Percentiles rank a stretch among this genome's conserved stretches.
Conservation (phyloP, 2,888 invertebrate species). For the Drosophila paranaensis region DNA sequence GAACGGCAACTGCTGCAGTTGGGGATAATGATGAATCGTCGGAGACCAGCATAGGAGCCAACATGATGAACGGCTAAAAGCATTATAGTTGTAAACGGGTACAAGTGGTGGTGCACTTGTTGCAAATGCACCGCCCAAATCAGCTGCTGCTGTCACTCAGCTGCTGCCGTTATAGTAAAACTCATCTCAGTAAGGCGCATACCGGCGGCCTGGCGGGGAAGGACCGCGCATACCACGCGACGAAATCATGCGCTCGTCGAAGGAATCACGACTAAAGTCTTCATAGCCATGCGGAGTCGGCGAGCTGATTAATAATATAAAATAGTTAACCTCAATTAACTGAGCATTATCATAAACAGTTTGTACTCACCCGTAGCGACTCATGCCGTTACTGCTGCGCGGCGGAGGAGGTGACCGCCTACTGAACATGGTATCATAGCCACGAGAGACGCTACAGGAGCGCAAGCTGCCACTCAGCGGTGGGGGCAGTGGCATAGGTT, state of each 20-base stretch:
- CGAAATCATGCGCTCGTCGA: slow-evolving; percentile 90
- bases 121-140: slow-evolving; percentile 37
- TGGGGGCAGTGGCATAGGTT: slow-evolving; percentile 92
- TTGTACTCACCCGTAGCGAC: slow-evolving; percentile 83
- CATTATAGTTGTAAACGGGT: slow-evolving; percentile 39
- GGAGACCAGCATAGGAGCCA: slow-evolving; percentile 66
- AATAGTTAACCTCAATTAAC: not conserved
- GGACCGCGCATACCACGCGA: slow-evolving; percentile 89
- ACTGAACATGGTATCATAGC: slow-evolving; percentile 93
- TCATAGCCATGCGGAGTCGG: slow-evolving; percentile 89
- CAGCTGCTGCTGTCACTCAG: slow-evolving; percentile 58
- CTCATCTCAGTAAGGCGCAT: slow-evolving; percentile 91
- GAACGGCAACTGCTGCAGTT: slow-evolving; percentile 48
- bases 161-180: slow-evolving; percentile 79
- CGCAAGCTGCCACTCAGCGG: slow-evolving; percentile 86
- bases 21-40: slow-evolving; percentile 20
- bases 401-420: slow-evolving; percentile 90
- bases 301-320: slow-evolving; percentile 44
- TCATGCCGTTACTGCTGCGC: slow-evolving; percentile 84
- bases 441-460: slow-evolving; percentile 86
- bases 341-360: not conserved
- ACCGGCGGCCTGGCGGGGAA: slow-evolving; percentile 93
- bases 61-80: slow-evolving; percentile 23
- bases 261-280: slow-evolving; percentile 94
- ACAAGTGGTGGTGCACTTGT: slow-evolving; percentile 40